phyloP scores from a whole-genome alignment of 2,113 vertebrate species.

The Ariopsis seemanni region DNA sequence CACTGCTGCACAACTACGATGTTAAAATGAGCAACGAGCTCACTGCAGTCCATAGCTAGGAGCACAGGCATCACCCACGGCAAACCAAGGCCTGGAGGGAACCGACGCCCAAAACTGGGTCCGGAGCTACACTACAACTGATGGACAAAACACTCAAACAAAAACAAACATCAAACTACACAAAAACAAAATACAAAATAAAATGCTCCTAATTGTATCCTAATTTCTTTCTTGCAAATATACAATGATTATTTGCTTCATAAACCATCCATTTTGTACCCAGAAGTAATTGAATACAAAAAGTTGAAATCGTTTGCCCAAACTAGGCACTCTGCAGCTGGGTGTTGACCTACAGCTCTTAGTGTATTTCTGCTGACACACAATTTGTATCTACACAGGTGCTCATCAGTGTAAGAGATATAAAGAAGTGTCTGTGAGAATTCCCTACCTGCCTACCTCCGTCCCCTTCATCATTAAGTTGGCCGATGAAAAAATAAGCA shows the following conservation, averaged over 20 bases:
- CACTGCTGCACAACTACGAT: no score
- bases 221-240: conserved; percentile 26
- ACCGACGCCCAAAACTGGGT: no score
- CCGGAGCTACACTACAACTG: no score
- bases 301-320: conserved; percentile 42
- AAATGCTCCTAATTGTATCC: background rate
- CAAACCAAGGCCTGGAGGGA: no score
- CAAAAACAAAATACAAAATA: no score
- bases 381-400: conserved; percentile 64
- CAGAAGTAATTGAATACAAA: conserved; percentile 38
- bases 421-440: conserved; percentile 72
- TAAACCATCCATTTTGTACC: conserved; percentile 51
- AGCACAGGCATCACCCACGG: no score
- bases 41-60: no score
- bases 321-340: conserved; percentile 53
- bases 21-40: no score
- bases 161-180: no score
- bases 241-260: conserved; percentile 27
- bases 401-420: conserved; percentile 57
- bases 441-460: conserved; percentile 51
- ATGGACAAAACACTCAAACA: no score
- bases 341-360: conserved; percentile 48
- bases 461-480: conserved; percentile 65
- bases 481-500: conserved; percentile 66
- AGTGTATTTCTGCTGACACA: conserved; percentile 50